phyloP scores from a whole-genome alignment of 1,140 invertebrate species.

The Drosophila suzukii region DNA sequence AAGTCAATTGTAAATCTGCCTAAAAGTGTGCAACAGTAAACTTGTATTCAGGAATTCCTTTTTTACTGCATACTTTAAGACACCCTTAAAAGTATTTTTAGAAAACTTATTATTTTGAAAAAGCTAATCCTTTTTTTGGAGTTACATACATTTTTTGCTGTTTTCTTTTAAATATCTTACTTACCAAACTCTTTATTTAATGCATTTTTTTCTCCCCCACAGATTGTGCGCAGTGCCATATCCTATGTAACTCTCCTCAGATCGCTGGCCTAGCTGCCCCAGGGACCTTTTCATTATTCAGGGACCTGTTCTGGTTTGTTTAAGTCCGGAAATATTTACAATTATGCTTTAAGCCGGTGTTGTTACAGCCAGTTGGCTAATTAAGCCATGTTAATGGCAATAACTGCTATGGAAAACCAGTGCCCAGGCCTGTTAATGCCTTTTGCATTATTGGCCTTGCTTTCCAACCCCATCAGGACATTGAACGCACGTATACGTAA shows the following conservation, averaged over 20 bases:
- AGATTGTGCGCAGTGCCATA: slow-evolving; percentile 49
- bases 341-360: slow-evolving; percentile 65
- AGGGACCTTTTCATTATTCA: slow-evolving; percentile 2
- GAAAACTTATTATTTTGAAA: too few relatives aligned
- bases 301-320: slow-evolving; percentile 3
- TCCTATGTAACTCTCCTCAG: slow-evolving; percentile 50
- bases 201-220: neutral
- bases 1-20: too few relatives aligned
- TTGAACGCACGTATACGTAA: slow-evolving; percentile 62
- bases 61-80: too few relatives aligned
- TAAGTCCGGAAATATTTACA: slow-evolving; percentile 55
- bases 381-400: slow-evolving; percentile 74
- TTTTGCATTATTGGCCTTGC: slow-evolving; percentile 64
- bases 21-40: too few relatives aligned
- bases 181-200: neutral
- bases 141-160: too few relatives aligned
- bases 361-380: slow-evolving; percentile 68
- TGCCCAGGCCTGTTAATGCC: slow-evolving; percentile 59
- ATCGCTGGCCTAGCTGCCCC: slow-evolving; percentile 27
- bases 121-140: too few relatives aligned
- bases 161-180: too few relatives aligned
- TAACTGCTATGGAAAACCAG: slow-evolving; percentile 55
- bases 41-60: too few relatives aligned
- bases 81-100: too few relatives aligned
- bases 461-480: slow-evolving; percentile 19